These are phyloP conservation scores for Agapornis roseicollis DNA, from an alignment of 2,113 vertebrate species.

Conservation along the genomic window DNA sequence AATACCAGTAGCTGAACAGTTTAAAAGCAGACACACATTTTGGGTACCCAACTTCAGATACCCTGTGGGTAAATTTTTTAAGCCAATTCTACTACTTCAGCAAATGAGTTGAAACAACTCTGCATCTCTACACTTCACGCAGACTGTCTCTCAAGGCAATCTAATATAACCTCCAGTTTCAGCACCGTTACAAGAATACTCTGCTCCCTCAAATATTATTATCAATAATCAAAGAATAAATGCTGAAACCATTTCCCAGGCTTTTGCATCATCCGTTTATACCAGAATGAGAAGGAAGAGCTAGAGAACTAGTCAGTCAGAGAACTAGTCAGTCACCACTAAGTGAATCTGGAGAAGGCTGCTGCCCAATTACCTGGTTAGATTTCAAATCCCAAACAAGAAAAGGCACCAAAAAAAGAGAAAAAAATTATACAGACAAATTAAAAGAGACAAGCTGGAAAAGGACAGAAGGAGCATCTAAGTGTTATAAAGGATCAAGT, in stretches of 20 bases:
- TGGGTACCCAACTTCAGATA: neutral
- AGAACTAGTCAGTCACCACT: neutral
- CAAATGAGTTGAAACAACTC: neutral
- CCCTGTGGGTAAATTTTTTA: neutral
- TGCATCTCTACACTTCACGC: accelerated
- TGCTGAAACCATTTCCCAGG: neutral
- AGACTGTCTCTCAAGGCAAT: neutral
- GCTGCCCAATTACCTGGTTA: neutral
- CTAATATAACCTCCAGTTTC: neutral
- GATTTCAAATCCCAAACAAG: neutral
- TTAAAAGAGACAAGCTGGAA: neutral
- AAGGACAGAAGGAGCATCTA: neutral
- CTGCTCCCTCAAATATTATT: neutral
- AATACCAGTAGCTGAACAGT: neutral
- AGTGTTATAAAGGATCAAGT: neutral
- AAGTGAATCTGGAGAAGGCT: neutral
- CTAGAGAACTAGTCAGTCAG: too few relatives aligned
- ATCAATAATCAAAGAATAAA: neutral
- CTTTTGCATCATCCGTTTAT: neutral
- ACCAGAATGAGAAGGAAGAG: neutral
- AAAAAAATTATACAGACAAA: neutral
- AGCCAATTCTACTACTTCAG: neutral
- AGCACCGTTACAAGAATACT: neutral
- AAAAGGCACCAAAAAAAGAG: neutral
- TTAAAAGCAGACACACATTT: neutral